Evolutionary conservation across 1,140 invertebrate genomes (phyloP), one percentile per base, ranked within the genome.

Genomic region (Limonius californicus): DNA sequence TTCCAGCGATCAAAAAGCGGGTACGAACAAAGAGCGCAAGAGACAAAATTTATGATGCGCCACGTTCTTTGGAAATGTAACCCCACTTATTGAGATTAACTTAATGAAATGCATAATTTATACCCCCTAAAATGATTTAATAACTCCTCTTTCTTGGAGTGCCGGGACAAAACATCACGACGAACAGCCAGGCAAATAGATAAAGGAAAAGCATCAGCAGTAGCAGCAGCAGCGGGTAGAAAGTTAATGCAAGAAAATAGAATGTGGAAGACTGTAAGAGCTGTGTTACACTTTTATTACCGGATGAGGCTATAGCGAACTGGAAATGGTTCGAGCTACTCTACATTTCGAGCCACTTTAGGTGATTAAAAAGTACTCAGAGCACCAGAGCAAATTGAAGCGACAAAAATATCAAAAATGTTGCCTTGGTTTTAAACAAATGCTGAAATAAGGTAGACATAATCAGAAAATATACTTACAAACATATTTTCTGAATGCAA

Each of bases 321-420:
- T 42, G 21, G 19, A 50, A 62, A 54, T 53, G 59, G 64, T 67
- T 64, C 64, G 57, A 67, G 65, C 65, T 61, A 67, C 58, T 67
- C 65, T 64, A 67, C 65, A 67, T 67, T 59, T 61, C 58, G 55
- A 61, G 50, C 65, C 65, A 67, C 65, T 67, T 67, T 64, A 55
- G 55, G 65, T 67, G 65, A 67, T 67, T 67, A 67, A 67, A 67
- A 67, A 64, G 65, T 67, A 54, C 65, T 67, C 54, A 64, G 53
- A 21, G 19, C 27, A 45, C 54, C 43, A 56, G 15, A 21, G 45
- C 19, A 50, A 50, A 50, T 50, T 50, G 27, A 27, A 55, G 27
- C 16, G 47, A 53, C 47, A 53, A 39, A 39, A 39, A 39, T 39
- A 14, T 39, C 35, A 39, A 39, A 39, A 39, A 39, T 39, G 35